phyloP scores from a whole-genome alignment of 2,888 invertebrate genomes.

The Limnephilus rhombicus region DNA sequence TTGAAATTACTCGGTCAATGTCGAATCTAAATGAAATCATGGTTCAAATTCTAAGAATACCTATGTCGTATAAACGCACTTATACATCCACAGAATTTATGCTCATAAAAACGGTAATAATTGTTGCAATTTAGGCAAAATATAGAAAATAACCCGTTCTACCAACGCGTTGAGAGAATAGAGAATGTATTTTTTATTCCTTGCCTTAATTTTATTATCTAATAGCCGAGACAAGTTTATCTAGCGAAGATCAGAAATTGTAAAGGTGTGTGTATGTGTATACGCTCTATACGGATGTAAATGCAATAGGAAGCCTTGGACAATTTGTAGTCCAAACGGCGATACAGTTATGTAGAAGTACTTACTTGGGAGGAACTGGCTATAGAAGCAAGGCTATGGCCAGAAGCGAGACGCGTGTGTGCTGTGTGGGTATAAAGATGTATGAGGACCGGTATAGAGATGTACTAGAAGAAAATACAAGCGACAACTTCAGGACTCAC shows the following conservation, averaged over 20 bases:
- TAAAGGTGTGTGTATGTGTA: neutral
- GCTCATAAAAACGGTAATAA: neutral
- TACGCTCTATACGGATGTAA: constrained; percentile 2
- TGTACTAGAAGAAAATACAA: neutral
- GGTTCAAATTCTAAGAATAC: constrained; percentile 28
- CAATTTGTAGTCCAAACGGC: constrained; percentile 64
- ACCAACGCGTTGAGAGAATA: neutral
- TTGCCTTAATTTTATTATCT: neutral
- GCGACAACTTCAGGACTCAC: neutral
- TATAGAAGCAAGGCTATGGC: neutral
- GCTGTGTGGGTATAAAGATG: constrained; percentile 41
- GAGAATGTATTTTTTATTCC: neutral
- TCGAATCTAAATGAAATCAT: constrained; percentile 29
- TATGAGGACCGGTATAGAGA: constrained; percentile 25
- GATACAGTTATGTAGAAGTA: constrained; percentile 60
- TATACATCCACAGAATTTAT: neutral
- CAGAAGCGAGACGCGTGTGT: neutral
- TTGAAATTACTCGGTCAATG: constrained; percentile 27
- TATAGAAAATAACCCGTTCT: neutral
- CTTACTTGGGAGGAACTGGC: constrained; percentile 37
- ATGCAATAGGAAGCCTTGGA: constrained; percentile 18
- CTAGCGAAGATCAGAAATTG: neutral
- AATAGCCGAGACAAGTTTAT: neutral
- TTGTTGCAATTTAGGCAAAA: neutral
- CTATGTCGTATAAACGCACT: neutral